These are phyloP conservation scores for Embiotoca jacksoni DNA, from an alignment of 2,113 vertebrate genomes.

Conservation along the genomic window DNA sequence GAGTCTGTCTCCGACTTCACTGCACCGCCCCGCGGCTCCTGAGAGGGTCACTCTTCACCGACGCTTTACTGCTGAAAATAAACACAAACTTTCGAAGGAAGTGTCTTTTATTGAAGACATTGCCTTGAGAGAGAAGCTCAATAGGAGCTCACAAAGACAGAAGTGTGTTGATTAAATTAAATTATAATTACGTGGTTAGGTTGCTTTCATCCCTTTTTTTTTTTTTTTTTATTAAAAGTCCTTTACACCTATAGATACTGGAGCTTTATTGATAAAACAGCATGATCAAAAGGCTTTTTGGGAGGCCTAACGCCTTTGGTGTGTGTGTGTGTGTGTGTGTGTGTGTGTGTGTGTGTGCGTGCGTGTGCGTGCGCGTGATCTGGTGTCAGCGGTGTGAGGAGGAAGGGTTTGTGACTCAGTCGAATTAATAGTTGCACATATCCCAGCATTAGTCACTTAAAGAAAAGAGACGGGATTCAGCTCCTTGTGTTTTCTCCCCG, in stretches of 20 bases:
- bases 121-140: conserved; percentile 7
- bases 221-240: conserved; percentile 24
- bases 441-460: conserved; percentile 55
- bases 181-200: conserved; percentile 8
- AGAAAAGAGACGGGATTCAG: conserved; percentile 45
- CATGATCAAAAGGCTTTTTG: neutral
- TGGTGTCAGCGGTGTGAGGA: conserved; percentile 50
- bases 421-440: conserved; percentile 59
- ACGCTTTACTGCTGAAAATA: neutral
- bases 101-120: conserved; percentile 36
- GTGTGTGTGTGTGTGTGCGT: conserved; percentile 21
- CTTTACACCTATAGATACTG: conserved; percentile 26
- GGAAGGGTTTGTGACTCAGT: conserved; percentile 62
- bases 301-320: conserved; percentile 14
- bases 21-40: neutral
- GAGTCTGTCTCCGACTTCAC: neutral
- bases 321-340: conserved; percentile 13
- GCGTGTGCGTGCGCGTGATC: conserved; percentile 22
- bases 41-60: conserved; percentile 2
- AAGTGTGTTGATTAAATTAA: neutral
- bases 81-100: neutral
- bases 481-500: conserved; percentile 23
- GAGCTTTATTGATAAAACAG: conserved; percentile 22
- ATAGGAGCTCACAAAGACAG: neutral
- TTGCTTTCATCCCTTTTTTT: conserved; percentile 7